Evolutionary conservation across 2,888 invertebrate genomes (phyloP), one percentile per base, ranked within the genome.

Genomic region (Hedychridium roseum): DNA sequence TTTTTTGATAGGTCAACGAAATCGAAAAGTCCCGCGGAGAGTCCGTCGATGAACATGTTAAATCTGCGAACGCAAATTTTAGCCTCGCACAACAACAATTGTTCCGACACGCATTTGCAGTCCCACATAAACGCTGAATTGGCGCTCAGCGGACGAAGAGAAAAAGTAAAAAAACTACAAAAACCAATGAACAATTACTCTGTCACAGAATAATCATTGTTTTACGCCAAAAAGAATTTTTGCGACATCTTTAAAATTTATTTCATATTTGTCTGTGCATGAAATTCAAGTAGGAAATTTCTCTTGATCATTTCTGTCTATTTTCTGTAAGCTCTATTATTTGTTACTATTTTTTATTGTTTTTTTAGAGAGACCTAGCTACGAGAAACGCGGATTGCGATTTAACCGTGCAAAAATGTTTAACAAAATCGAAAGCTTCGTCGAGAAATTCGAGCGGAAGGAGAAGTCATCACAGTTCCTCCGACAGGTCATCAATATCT

Each of bases 61-160:
- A 55, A 66, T 42, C 55, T 71, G 2, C 64, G 69, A 36, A 67
- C 69, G 1, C 68, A 69, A 44, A 70, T 71, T 40, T 49, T 71
- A 23, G 66, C 73, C 5, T 71, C 69, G 1, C 71, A 70, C 42
- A 71, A 73, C 48, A 68, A 68, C 34, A 63, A 60, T 27, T 71
- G 73, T 31, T 73, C 71, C 0, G 59, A 68, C 31, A 61, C 69
- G 11, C 74, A 75, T 38, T 38, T 74, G 2, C 70, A 73, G 40
- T 75, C 75, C 12, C 75, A 76, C 14, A 64, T 72, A 4, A 76
- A 74, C 41, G 69, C 72, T 2, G 73, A 72, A 47, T 48, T 70
- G 1, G 63, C 56, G 15, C 35, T 62, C 14, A 63, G 51, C 12
- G 62, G 34, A 35, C 58, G 66, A 15, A 59, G 31, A 26, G 61